These are phyloP conservation scores for Tachuris rubrigastra DNA, from an alignment of 2,113 vertebrate species.

Conservation along the genomic window DNA sequence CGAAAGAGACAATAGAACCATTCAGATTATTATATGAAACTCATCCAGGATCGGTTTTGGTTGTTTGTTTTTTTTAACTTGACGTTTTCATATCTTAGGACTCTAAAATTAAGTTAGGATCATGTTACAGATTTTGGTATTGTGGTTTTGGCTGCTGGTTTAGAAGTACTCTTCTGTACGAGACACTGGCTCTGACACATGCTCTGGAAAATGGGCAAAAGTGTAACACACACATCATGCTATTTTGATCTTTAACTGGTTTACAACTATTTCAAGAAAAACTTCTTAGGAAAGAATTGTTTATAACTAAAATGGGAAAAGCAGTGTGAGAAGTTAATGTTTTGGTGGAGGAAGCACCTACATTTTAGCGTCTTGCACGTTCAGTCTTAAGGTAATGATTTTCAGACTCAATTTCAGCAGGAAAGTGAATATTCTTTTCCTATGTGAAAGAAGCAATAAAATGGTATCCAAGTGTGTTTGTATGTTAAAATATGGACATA, in stretches of 20 bases:
- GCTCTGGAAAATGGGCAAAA: not conserved
- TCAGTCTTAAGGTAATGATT: not conserved
- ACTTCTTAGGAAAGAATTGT: not conserved
- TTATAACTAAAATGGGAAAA: not conserved
- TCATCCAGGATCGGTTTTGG: not conserved
- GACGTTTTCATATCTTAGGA: not conserved
- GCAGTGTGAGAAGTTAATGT: not conserved
- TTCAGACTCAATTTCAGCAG: not conserved
- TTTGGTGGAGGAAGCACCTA: not conserved
- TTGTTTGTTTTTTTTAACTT: not conserved
- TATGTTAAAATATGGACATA: not conserved
- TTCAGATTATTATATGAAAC: not conserved
- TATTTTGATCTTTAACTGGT: not conserved
- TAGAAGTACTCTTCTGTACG: not conserved
- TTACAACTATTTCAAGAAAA: not conserved
- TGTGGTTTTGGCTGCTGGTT: not conserved
- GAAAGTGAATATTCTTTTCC: not conserved
- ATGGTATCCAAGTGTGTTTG: not conserved
- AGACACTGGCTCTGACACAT: not conserved
- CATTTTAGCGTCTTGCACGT: not conserved
- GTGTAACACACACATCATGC: fast-evolving
- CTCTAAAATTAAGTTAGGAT: not conserved
- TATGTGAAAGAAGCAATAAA: not conserved
- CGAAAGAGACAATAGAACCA: not conserved
- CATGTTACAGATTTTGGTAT: not conserved